Percentiles rank a stretch among this genome's conserved stretches.
Evolutionary conservation across 2,888 invertebrate genomes (phyloP).

Genomic region (Lepidocyrtoides sp.): DNA sequence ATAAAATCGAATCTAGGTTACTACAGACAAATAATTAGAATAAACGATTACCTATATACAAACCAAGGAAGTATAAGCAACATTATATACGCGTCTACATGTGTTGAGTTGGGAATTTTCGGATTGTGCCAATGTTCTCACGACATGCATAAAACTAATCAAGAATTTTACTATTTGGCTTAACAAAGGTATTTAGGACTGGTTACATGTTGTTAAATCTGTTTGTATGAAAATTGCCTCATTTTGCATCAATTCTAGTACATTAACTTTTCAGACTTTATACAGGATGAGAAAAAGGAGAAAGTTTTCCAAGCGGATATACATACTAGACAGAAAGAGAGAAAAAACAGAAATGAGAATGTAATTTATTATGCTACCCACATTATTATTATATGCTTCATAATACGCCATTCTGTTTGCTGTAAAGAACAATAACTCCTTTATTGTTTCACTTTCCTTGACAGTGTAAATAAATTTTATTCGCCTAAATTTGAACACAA

Average conservation of each 20-base stretch:
- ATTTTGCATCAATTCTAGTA: not conserved
- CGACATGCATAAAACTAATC: not conserved
- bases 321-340: not conserved
- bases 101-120: not conserved
- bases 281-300: not conserved
- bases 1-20: slow-evolving; percentile 33
- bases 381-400: not conserved
- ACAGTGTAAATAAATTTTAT: slow-evolving; percentile 44
- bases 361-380: not conserved
- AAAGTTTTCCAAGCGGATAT: not conserved
- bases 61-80: too few species aligned
- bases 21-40: slow-evolving; percentile 34
- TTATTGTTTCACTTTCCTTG: slow-evolving; percentile 30
- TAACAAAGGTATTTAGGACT: slow-evolving; percentile 4
- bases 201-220: not conserved
- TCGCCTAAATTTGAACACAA: slow-evolving; percentile 56
- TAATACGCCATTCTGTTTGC: not conserved
- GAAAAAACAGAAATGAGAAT: not conserved
- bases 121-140: not conserved
- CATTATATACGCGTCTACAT: too few species aligned
- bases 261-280: not conserved
- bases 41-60: too few species aligned
- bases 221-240: not conserved
- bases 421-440: slow-evolving; percentile 35
- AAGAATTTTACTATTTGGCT: not conserved